Evolutionary conservation across 2,888 invertebrate genomes (phyloP).

Genomic region (Steromphala cineraria): DNA sequence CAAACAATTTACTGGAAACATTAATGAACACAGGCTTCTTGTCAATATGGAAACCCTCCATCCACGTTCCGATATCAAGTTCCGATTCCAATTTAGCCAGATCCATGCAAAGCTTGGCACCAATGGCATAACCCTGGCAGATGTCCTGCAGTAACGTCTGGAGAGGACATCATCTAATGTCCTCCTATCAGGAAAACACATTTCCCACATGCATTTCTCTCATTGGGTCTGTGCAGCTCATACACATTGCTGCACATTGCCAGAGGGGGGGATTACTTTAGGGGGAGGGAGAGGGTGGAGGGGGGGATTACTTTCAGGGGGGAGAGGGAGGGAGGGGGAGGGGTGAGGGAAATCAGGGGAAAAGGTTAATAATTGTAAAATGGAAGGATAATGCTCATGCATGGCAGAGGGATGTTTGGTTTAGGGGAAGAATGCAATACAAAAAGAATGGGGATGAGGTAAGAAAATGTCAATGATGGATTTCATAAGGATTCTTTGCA

Average conservation of each 20-base stretch:
- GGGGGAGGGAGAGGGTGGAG: too few relatives aligned
- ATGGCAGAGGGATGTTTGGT: too few relatives aligned
- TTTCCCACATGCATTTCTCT: background rate
- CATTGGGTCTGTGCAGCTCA: background rate
- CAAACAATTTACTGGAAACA: background rate
- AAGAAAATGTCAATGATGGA: too few relatives aligned
- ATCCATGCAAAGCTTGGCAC: background rate
- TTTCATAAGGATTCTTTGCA: too few relatives aligned
- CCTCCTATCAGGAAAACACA: background rate
- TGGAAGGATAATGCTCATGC: too few relatives aligned
- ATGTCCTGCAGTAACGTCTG: background rate
- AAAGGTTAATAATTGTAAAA: too few relatives aligned
- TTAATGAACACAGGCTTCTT: background rate
- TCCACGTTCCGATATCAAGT: background rate
- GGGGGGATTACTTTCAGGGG: too few relatives aligned
- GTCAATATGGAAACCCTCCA: background rate
- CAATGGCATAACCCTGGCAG: background rate
- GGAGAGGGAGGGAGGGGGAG: too few relatives aligned
- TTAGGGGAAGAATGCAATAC: too few relatives aligned
- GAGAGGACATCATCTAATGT: background rate
- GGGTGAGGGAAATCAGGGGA: too few relatives aligned
- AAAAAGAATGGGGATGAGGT: too few relatives aligned
- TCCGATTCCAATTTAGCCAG: background rate
- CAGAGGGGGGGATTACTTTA: background rate
- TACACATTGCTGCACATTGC: background rate